Conservation (phyloP, 2,113 vertebrate genomes). For the Catharus bicknelli region DNA sequence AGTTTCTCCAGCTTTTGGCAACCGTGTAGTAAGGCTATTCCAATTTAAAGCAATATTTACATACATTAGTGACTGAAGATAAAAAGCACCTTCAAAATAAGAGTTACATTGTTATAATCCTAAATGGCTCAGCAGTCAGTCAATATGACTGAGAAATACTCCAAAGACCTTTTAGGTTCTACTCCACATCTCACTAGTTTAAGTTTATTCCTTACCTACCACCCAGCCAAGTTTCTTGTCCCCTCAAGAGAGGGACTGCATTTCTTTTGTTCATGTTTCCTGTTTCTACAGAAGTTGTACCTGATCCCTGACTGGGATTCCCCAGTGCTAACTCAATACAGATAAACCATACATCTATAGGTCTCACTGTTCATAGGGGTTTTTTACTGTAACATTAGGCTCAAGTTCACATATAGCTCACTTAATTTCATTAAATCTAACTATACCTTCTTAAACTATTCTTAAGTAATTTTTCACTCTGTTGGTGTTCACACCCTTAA, state of each 20-base stretch:
- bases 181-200: not conserved
- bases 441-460: not conserved
- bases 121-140: not conserved
- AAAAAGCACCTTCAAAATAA: not conserved
- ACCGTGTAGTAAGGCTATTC: constrained; percentile 83
- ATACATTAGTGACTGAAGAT: constrained; percentile 19
- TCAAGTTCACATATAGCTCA: not conserved
- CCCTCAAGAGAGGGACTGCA: not conserved
- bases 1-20: constrained; percentile 94
- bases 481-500: not conserved
- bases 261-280: not conserved
- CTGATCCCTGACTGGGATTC: not conserved
- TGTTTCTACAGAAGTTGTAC: not conserved
- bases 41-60: constrained; percentile 46
- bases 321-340: not conserved
- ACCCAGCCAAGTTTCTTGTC: not conserved
- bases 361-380: not conserved
- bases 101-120: not conserved
- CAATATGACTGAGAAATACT: not conserved
- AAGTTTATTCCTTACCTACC: not conserved
- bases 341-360: not conserved
- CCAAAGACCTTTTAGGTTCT: not conserved
- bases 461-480: not conserved
- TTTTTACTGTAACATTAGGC: not conserved
- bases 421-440: not conserved